Percentiles rank a stretch among this genome's conserved stretches.
These are phyloP conservation scores for Todiramphus saurophagus DNA, from an alignment of 2,113 vertebrate species.

Conservation along the genomic window DNA sequence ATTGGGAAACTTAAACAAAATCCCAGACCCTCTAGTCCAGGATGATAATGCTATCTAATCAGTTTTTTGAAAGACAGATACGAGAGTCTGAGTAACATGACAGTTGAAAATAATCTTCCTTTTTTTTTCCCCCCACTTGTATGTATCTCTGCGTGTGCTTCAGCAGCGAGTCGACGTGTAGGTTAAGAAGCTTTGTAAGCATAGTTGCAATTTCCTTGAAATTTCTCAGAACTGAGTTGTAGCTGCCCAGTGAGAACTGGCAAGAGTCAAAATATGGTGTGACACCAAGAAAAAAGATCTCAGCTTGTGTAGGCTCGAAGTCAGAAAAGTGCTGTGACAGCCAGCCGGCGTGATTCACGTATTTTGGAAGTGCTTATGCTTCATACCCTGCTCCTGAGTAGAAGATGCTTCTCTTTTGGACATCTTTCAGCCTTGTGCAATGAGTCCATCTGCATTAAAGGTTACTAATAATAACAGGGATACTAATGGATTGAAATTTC, in stretches of 20 bases:
- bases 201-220: neutral
- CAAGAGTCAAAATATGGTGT: neutral
- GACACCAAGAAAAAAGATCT: neutral
- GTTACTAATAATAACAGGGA: neutral
- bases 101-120: neutral
- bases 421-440: neutral
- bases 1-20: neutral
- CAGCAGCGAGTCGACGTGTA: accelerated
- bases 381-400: neutral
- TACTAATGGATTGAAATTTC: neutral
- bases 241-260: neutral
- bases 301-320: neutral
- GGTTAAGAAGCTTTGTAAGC: neutral
- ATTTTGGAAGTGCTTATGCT: neutral
- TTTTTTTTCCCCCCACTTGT: neutral
- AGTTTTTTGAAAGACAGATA: neutral
- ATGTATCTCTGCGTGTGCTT: neutral
- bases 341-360: neutral
- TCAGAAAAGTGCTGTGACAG: neutral
- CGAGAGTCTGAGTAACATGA: neutral
- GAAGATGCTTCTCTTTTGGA: neutral
- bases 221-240: neutral
- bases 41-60: neutral
- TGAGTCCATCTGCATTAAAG: neutral
- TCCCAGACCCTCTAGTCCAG: neutral